Conservation (phyloP, 2,797 vertebrate genomes). For the Iguana delicatissima region DNA sequence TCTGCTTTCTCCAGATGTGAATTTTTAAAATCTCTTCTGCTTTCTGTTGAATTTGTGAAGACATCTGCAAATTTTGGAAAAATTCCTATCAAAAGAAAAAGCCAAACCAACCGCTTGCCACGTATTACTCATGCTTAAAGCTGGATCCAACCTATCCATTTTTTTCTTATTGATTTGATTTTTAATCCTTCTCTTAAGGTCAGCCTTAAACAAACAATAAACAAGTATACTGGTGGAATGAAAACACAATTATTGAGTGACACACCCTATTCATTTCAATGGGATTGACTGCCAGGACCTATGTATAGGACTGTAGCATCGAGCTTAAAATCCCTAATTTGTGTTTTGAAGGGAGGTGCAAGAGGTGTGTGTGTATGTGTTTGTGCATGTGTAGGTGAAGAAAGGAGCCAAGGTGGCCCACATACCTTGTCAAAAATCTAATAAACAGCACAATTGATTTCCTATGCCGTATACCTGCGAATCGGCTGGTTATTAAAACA, state of each 20-base stretch:
- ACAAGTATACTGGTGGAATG: background rate
- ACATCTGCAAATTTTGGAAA: background rate
- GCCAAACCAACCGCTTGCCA: too few species aligned
- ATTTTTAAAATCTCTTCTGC: background rate
- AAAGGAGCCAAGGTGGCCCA: slow-evolving; percentile 34
- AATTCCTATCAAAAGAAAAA: too few species aligned
- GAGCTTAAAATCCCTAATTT: slow-evolving; percentile 65
- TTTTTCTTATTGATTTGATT: background rate
- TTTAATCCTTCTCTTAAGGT: background rate
- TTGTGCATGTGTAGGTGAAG: background rate
- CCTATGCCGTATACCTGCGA: background rate
- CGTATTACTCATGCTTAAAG: background rate
- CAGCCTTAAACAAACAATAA: background rate
- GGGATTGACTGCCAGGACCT: background rate
- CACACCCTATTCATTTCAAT: background rate
- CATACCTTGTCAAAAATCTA: slow-evolving; percentile 39
- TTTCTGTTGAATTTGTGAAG: background rate
- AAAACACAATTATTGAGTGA: background rate
- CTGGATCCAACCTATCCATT: background rate
- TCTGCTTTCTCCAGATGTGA: background rate
- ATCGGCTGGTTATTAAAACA: slow-evolving; percentile 15
- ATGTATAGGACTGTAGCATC: background rate
- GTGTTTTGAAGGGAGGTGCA: slow-evolving; percentile 18
- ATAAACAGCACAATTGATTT: slow-evolving; percentile 20
- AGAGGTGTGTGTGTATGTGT: background rate